Evolutionary conservation across 1,140 invertebrate species (phyloP), one percentile per base, ranked within the genome.

Genomic region (Drosophila kepulauana): DNA sequence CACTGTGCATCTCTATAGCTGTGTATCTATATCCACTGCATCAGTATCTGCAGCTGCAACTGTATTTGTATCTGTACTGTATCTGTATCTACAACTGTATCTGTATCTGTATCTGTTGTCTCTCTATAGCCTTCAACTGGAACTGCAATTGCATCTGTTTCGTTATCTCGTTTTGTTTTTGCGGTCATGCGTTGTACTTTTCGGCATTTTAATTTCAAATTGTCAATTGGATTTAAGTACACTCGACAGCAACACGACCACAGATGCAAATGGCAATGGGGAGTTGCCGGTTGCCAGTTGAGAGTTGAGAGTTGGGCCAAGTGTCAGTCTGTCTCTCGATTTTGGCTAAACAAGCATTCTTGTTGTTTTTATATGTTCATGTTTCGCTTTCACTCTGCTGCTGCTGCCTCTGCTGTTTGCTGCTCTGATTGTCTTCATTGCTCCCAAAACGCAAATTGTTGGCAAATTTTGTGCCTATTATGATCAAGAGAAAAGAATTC

Each of bases 181-280:
- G 80, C 68, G 75, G 75, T 77, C 76, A 65, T 67, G 54, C 73
- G 69, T 70, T 82, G 79, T 82, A 82, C 87, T 90, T 85, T 90
- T 90, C 75, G 81, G 82, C 86, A 90, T 90, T 90, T 90, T 90
- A 90, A 90, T 90, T 90, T 90, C 71, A 90, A 90, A 90, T 90
- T 90, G 87, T 90, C 87, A 90, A 90, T 90, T 90, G 86, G 82
- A 82, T 86, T 90, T 90, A 90, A 82, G 87, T 73, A 89, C 81
- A 62, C 68, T 89, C 63, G 81, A 85, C 71, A 79, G 71, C 74
- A 78, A 75, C 78, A 79, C 77, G 61, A 58, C 85, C 79, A 25
- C 45, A 74, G 45, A 54, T 54, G 43, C 16, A 43, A 52, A 62
- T 38, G 11, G 13, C 28, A 4, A 38, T 54, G 52, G 28, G 43